Evolutionary conservation across 2,797 vertebrate genomes (phyloP).

Genomic region (Spatula clypeata): DNA sequence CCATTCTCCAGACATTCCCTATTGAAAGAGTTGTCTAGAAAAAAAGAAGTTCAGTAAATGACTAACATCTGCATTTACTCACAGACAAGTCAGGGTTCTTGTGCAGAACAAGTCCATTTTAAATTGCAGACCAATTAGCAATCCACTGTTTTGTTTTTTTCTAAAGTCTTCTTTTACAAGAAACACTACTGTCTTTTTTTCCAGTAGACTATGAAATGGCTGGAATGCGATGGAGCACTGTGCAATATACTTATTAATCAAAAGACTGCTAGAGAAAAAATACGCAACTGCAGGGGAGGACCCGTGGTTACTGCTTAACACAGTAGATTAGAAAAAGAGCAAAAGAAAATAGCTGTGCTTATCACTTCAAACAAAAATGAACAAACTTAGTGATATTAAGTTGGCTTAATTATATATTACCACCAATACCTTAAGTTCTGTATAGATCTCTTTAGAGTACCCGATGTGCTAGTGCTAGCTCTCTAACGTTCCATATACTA

Average conservation of each 20-base stretch:
- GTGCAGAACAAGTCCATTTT: constrained; percentile 58
- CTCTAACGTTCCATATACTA: neutral
- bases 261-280: constrained; percentile 58
- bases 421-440: neutral
- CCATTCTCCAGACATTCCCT: neutral
- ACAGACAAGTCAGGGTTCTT: constrained; percentile 68
- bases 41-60: neutral
- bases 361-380: constrained; percentile 37
- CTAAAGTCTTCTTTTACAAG: constrained; percentile 12
- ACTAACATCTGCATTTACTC: constrained; percentile 68
- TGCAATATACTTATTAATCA: constrained; percentile 68
- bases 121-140: constrained; percentile 29
- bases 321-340: constrained; percentile 56
- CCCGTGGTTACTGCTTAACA: constrained; percentile 25
- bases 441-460: neutral
- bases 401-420: neutral
- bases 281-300: constrained; percentile 78
- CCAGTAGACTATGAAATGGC: constrained; percentile 60
- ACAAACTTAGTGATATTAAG: neutral
- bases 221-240: constrained; percentile 54
- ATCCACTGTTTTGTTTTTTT: neutral
- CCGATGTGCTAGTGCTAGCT: neutral
- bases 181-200: constrained; percentile 51
- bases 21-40: neutral
- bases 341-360: constrained; percentile 20